Conservation (phyloP, 2,113 vertebrate genomes). For the Nesoenas mayeri region DNA sequence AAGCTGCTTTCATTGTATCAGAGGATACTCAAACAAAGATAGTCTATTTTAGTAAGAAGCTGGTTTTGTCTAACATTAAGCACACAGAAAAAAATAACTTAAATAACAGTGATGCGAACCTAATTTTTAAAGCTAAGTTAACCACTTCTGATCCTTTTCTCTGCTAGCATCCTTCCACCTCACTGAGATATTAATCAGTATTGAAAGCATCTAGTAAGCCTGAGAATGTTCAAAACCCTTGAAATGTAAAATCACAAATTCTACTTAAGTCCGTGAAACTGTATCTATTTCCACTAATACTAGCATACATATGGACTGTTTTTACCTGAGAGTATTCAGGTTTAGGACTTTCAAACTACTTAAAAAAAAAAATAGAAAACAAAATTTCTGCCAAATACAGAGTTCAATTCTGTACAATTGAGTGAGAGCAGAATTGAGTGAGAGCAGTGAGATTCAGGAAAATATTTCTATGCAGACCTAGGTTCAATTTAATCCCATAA, state of each 20-base stretch:
- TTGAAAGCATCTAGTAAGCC: not conserved
- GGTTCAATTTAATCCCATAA: not conserved
- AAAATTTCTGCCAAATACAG: not conserved
- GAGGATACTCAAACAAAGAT: slow-evolving; percentile 29
- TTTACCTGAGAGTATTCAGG: not conserved
- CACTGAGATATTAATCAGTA: not conserved
- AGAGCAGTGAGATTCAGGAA: not conserved
- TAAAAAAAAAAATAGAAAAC: not conserved
- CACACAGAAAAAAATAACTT: not conserved
- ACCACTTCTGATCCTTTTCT: not conserved
- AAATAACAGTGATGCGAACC: not conserved
- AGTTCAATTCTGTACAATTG: not conserved
- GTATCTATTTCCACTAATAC: not conserved
- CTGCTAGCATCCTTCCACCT: not conserved
- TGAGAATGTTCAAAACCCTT: not conserved
- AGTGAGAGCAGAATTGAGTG: not conserved
- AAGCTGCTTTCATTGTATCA: slow-evolving; percentile 17
- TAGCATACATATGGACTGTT: not conserved
- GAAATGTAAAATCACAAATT: not conserved
- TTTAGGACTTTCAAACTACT: not conserved
- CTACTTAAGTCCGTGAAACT: not conserved
- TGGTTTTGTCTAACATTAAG: not conserved
- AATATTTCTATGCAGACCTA: not conserved
- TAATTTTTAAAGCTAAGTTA: slow-evolving; percentile 5
- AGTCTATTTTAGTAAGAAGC: slow-evolving; percentile 43